Percentiles rank a stretch among this genome's conserved stretches.
Evolutionary conservation across 2,888 invertebrate species (phyloP).

Genomic region (Polia nebulosa): DNA sequence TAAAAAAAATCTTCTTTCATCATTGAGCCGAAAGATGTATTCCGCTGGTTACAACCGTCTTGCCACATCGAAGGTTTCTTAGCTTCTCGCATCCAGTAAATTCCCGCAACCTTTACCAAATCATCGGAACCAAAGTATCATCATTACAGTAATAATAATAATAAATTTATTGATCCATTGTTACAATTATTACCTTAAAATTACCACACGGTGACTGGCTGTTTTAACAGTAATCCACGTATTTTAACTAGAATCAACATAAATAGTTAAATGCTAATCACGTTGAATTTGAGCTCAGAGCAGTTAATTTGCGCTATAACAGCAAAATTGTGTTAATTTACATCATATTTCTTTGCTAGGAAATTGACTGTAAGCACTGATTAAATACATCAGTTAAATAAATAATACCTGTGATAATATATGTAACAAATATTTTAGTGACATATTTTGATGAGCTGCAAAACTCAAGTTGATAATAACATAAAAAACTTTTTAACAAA

Average conservation of each 20-base stretch:
- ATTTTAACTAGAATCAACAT: slow-evolving; percentile 3
- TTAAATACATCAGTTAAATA: slow-evolving; percentile 17
- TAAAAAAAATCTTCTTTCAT: too few relatives aligned
- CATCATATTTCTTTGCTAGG: neutral
- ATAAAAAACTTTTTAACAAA: too few relatives aligned
- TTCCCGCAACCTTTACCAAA: neutral
- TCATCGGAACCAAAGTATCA: neutral
- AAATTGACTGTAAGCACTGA: neutral
- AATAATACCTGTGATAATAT: neutral
- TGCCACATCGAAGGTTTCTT: too few relatives aligned
- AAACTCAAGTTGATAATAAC: too few relatives aligned
- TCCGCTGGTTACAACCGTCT: too few relatives aligned
- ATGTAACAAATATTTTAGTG: neutral
- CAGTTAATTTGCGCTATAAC: slow-evolving; percentile 14
- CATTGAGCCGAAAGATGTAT: too few relatives aligned
- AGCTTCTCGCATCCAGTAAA: too few relatives aligned
- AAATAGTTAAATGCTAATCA: neutral
- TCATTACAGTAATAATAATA: neutral
- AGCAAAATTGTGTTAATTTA: slow-evolving; percentile 17
- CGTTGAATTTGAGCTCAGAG: neutral
- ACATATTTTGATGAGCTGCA: neutral
- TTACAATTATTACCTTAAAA: too few relatives aligned
- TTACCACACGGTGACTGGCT: neutral
- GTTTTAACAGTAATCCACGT: neutral
- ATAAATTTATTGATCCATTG: too few relatives aligned